These are phyloP conservation scores for Oreochromis tanganicae DNA, from an alignment of 2,113 vertebrate genomes.

Conservation along the genomic window DNA sequence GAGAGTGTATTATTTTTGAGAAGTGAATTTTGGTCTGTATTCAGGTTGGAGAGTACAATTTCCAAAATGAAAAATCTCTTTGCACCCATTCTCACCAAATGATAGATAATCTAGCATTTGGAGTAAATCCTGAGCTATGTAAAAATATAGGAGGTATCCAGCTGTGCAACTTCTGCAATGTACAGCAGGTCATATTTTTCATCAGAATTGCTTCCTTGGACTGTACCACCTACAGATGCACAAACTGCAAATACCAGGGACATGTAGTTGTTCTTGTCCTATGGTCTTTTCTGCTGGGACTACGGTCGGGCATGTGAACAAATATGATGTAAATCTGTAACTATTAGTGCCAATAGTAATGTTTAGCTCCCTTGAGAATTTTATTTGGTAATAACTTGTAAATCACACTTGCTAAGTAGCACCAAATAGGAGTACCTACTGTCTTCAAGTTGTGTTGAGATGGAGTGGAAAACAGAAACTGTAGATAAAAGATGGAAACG, in stretches of 20 bases:
- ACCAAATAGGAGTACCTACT: neutral
- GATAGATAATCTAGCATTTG: neutral
- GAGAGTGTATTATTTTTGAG: neutral
- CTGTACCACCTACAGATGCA: rapidly evolving
- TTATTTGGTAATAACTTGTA: neutral
- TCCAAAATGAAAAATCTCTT: neutral
- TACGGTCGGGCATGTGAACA: neutral
- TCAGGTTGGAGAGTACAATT: neutral
- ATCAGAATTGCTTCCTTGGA: neutral
- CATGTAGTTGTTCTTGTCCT: neutral
- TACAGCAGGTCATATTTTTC: neutral
- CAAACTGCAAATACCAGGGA: neutral
- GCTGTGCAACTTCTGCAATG: neutral
- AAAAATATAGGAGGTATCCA: neutral
- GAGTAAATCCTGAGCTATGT: neutral
- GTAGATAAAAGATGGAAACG: neutral
- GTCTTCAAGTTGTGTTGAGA: neutral
- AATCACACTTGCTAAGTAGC: neutral
- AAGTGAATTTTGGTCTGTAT: neutral
- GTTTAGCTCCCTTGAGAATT: neutral
- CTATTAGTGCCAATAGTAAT: neutral
- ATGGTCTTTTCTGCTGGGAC: rapidly evolving
- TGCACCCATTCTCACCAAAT: neutral
- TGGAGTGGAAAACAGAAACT: neutral
- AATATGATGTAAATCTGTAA: neutral